Conservation (phyloP, 2,888 invertebrate species). For the Lycaena phlaeas region DNA sequence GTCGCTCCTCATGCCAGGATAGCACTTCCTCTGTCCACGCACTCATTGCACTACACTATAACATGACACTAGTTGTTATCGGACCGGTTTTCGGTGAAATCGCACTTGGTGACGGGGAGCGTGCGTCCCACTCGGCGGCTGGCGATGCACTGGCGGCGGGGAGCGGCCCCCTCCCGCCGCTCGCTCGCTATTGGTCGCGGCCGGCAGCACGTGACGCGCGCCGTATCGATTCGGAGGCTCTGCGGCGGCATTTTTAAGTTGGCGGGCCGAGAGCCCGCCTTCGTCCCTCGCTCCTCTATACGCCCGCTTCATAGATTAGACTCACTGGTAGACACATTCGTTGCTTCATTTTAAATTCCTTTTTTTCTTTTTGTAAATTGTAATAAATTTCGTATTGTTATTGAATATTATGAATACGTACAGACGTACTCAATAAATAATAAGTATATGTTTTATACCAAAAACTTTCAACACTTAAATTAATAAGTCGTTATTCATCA, state of each 20-base stretch:
- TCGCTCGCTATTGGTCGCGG: constrained; percentile 60
- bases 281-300: constrained; percentile 52
- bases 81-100: constrained; percentile 59
- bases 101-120: constrained; percentile 30
- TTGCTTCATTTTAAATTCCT: background rate
- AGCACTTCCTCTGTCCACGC: constrained; percentile 68
- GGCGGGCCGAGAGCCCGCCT: constrained; percentile 64
- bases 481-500: no score
- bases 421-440: no score
- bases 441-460: no score
- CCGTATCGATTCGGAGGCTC: constrained; percentile 84
- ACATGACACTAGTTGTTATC: constrained; percentile 50
- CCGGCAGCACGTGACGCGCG: constrained; percentile 77
- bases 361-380: background rate
- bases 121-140: constrained; percentile 36
- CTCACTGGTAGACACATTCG: background rate
- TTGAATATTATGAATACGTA: no score
- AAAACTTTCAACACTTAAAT: no score
- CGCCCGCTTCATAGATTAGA: constrained; percentile 39
- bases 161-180: constrained; percentile 32
- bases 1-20: constrained; percentile 62
- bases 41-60: constrained; percentile 63
- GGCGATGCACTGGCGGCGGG: constrained; percentile 58
- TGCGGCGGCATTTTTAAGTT: constrained; percentile 89
- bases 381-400: background rate